Percentiles rank a stretch among this genome's conserved stretches.
Evolutionary conservation across 2,888 invertebrate genomes (phyloP).

Genomic region (Branchellion lobata): DNA sequence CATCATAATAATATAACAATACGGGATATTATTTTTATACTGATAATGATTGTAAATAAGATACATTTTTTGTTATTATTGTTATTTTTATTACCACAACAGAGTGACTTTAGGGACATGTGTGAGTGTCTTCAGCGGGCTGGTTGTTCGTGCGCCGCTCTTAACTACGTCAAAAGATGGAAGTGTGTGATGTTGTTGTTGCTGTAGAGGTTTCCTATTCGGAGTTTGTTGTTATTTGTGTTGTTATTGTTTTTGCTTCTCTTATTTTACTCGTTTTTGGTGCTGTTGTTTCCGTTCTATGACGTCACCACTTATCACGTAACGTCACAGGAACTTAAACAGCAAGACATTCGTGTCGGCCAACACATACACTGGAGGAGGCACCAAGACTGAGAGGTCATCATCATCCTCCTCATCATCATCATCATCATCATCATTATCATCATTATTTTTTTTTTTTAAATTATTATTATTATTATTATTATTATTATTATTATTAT

Average conservation of each 20-base stretch:
- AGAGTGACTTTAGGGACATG: slow-evolving; percentile 79
- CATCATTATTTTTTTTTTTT: slow-evolving; percentile 10
- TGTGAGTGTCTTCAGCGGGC: slow-evolving; percentile 75
- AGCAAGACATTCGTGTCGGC: slow-evolving; percentile 72
- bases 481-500: not conserved
- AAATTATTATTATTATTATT: not conserved
- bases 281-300: no score
- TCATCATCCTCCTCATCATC: not conserved
- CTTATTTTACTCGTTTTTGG: no score
- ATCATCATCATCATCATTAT: not conserved
- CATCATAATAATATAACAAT: no score
- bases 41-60: no score
- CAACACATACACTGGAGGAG: slow-evolving; percentile 75
- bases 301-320: not conserved
- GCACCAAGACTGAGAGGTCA: slow-evolving; percentile 80
- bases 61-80: no score
- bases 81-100: no score
- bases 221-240: not conserved
- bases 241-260: no score
- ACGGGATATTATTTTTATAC: no score
- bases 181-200: slow-evolving; percentile 68
- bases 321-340: slow-evolving; percentile 62
- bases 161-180: slow-evolving; percentile 89
- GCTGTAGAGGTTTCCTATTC: not conserved
- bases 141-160: slow-evolving; percentile 80